These are phyloP conservation scores for Helicoverpa armigera DNA, from an alignment of 1,140 invertebrate genomes.

Conservation along the genomic window DNA sequence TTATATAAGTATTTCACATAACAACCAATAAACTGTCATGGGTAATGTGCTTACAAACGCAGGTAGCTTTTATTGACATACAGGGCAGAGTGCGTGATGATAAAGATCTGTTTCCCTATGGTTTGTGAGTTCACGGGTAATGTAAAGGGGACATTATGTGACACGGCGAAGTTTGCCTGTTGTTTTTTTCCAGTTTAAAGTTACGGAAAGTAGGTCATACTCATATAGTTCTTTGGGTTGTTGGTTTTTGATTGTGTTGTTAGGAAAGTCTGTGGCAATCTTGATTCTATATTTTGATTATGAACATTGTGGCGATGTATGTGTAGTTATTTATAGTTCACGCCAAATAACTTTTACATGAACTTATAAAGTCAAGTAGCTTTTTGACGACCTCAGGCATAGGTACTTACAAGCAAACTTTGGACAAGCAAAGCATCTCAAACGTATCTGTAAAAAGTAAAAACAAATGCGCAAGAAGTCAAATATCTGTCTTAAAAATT, in stretches of 20 bases:
- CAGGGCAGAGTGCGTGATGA: constrained; percentile 26
- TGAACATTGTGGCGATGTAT: too few species aligned
- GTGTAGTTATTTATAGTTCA: too few species aligned
- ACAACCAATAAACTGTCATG: constrained; percentile 35
- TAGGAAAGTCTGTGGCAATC: too few species aligned
- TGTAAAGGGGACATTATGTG: constrained; percentile 23
- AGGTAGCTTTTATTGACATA: constrained; percentile 21
- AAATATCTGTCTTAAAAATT: too few species aligned
- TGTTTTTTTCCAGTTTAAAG: constrained; percentile 1
- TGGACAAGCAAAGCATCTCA: too few species aligned
- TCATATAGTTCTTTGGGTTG: not conserved
- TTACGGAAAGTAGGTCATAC: not conserved
- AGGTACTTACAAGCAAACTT: too few species aligned
- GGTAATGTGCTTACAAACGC: constrained; percentile 27
- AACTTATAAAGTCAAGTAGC: too few species aligned
- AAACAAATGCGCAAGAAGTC: too few species aligned
- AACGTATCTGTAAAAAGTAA: too few species aligned
- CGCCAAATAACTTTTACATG: too few species aligned
- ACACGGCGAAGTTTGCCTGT: constrained; percentile 2
- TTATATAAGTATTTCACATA: not conserved
- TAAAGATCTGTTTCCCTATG: constrained; percentile 42
- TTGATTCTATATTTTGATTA: too few species aligned
- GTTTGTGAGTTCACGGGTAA: not conserved
- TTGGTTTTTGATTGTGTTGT: not conserved
- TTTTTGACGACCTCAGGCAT: too few species aligned